Evolutionary conservation across 2,113 vertebrate species (phyloP).

Genomic region (Deroptyus accipitrinus): DNA sequence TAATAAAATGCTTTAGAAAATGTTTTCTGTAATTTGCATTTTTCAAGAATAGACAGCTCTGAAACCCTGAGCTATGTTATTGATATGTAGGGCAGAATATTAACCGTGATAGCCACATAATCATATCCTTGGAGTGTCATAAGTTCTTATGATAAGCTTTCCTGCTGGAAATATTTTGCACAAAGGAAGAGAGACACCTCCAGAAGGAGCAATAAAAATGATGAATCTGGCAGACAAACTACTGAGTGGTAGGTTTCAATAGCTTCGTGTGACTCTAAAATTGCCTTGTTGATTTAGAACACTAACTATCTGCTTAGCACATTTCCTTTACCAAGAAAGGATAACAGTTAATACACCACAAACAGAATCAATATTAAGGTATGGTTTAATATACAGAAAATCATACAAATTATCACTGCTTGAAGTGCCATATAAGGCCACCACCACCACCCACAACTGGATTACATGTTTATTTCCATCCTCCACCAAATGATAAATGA

Average conservation of each 20-base stretch:
- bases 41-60: not conserved
- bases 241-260: conserved; percentile 40
- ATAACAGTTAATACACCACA: conserved; percentile 63
- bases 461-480: conserved; percentile 22
- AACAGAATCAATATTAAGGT: conserved; percentile 58
- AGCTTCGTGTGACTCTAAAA: conserved; percentile 20
- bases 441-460: not conserved
- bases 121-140: not conserved
- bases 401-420: conserved; percentile 57
- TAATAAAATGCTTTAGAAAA: not conserved
- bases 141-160: conserved; percentile 22
- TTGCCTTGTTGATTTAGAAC: conserved; percentile 20
- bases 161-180: conserved; percentile 40
- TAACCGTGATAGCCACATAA: not conserved
- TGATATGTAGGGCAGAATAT: not conserved
- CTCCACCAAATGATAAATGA: conserved; percentile 41
- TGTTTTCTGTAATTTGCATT: not conserved
- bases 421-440: conserved; percentile 4
- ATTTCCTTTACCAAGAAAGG: conserved; percentile 34
- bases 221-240: conserved; percentile 50
- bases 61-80: not conserved
- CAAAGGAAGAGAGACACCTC: conserved; percentile 22
- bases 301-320: conserved; percentile 19
- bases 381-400: conserved; percentile 63
- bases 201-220: conserved; percentile 42